Evolutionary conservation across 2,797 vertebrate genomes (phyloP), one percentile per base, ranked within the genome.

Genomic region (Acanthurus leucopareius): DNA sequence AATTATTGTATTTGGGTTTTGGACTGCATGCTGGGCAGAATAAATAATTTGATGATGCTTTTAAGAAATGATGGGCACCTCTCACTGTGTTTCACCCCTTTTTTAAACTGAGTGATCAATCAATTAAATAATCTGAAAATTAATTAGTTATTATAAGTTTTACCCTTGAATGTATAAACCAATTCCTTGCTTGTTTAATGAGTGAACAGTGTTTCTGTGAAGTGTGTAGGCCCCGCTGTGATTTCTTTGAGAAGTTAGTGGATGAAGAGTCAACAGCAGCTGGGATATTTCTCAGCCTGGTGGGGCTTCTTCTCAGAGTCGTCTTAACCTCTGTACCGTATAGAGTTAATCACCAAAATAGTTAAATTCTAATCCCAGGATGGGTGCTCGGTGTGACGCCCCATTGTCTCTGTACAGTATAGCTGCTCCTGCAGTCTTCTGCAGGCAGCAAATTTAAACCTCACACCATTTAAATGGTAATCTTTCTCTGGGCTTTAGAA

Each of bases 381-480:
- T 51, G 69, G 77, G 64, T 61, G 82, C 86, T 60, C 83, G 5
- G 42, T 61, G 83, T 69, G 87, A 82, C 7, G 48, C 52, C 85
- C 77, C 80, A 84, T 92, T 91, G 92, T 93, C 81, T 91, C 74
- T 28, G 75, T 94, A 93, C 92, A 91, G 88, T 94, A 81, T 74
- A 79, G 61, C 88, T 83, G 84, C 74, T 85, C 89, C 83, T 75
- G 78, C 67, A 68, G 79, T 68, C 75, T 59, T 81, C 84, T 69
- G 76, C 66, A 65, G 35, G 75, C 80, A 67, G 79, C 83, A 82
- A 70, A 82, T 72, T 90, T 87, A 92, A 90, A 94, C 86, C 92
- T 87, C 83, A 56, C 80, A 80, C 88, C 81, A 93, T 95, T 94
- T 91, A 90, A 93, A 94, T 95, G 93, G 65, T 93, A 94, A 95